These are phyloP conservation scores for Monopterus albus DNA, from an alignment of 2,113 vertebrate genomes.

Conservation along the genomic window DNA sequence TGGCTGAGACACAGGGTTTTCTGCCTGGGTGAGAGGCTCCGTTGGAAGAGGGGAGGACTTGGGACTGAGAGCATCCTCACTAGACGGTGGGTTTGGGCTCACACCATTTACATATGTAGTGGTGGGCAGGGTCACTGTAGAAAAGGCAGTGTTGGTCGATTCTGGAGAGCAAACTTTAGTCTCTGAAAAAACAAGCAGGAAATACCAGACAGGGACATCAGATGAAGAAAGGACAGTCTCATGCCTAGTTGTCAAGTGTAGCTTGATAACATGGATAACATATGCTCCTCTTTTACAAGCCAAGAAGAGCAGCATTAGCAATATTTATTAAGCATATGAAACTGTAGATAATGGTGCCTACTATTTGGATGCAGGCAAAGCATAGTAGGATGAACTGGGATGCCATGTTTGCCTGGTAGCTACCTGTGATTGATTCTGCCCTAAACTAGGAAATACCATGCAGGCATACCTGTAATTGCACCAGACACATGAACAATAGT, in stretches of 20 bases:
- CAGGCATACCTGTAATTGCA: slow-evolving; percentile 74
- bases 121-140: slow-evolving; percentile 75
- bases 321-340: too few species aligned
- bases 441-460: too few species aligned
- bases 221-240: too few species aligned
- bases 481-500: slow-evolving; percentile 81
- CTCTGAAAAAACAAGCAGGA: slow-evolving; percentile 61
- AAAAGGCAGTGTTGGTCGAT: slow-evolving; percentile 76
- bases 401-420: neutral
- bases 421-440: too few species aligned
- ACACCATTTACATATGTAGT: slow-evolving; percentile 79
- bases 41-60: slow-evolving; percentile 62
- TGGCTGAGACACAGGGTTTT: slow-evolving; percentile 68
- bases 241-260: neutral
- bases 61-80: slow-evolving; percentile 74
- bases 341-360: too few species aligned
- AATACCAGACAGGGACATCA: neutral
- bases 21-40: slow-evolving; percentile 56
- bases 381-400: neutral
- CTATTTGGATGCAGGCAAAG: too few species aligned
- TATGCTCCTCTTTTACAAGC: neutral
- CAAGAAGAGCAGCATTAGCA: neutral
- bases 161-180: slow-evolving; percentile 78
- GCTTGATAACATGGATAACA: neutral
- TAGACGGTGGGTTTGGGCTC: slow-evolving; percentile 76